Base-by-base conservation (phyloP, 2,797 vertebrate genomes). In the Iguana delicatissima region DNA sequence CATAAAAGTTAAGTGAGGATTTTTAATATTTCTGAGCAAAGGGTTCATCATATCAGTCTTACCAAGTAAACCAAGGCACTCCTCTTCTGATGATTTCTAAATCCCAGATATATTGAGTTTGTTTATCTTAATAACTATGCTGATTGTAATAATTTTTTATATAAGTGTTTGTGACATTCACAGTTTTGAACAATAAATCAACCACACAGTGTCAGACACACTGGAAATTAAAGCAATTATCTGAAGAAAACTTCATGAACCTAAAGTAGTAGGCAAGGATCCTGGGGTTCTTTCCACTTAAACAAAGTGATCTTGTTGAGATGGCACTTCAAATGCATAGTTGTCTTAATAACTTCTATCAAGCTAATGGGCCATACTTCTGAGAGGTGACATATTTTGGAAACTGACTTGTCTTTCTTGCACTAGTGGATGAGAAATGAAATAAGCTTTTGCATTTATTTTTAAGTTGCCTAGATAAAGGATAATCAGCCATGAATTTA, bases 401-500 rank as follows among this genome's bases (percentile, higher is more conserved):
- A 86, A 79, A 38, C 26, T 89, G 38, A 20, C n/a, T 73, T 86
- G 67, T 57, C 79, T 86, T 90, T 91, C 74, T 80, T 94, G n/a
- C n/a, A 42, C 85, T 84, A n/a, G 62, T 59, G 64, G 79, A 79
- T 79, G 26, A 74, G 73, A 59, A 87, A 83, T 67, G n/a, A 90
- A 86, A 88, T 84, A 87, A 85, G 3, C 22, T 74, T 29, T 42
- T 72, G 2, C 55, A 38, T 89, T 93, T 91, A 85, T 91, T 82
- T 92, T 90, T 82, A 90, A 91, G 84, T 91, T 93, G 86, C 88
- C 81, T 92, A 77, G 89, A 82, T 89, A 89, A 62, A 0, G 0
- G 88, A 88, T 91, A 86, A 90, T 93, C 81, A 92, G 81, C 59
- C n/a, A 77, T 91, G 89, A 89, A 42, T 89, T 89, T 91, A 92